phyloP scores from a whole-genome alignment of 2,113 vertebrate species.

The Odocoileus hemionus region DNA sequence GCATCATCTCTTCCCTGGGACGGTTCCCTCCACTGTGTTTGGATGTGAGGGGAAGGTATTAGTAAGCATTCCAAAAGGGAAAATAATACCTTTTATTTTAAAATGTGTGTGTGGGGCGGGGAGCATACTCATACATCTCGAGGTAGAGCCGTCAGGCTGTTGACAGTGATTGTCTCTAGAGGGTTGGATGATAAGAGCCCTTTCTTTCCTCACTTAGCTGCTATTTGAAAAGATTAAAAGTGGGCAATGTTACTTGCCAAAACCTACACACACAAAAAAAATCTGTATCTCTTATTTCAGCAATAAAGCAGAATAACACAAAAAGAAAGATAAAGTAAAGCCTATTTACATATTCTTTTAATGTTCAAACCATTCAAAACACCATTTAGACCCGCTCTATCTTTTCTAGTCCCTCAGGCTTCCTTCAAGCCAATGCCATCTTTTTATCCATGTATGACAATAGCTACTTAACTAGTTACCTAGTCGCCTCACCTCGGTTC shows the following conservation, averaged over 20 bases:
- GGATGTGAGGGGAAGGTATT: not conserved
- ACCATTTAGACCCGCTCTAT: not conserved
- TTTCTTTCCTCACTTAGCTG: not conserved
- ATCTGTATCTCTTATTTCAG: not conserved
- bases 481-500: not conserved
- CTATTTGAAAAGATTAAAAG: not conserved
- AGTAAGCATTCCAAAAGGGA: not conserved
- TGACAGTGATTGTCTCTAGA: not conserved
- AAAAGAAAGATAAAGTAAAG: not conserved
- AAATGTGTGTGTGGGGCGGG: not conserved
- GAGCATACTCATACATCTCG: not conserved
- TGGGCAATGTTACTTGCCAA: not conserved
- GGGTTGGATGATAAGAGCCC: not conserved
- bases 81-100: not conserved
- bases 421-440: not conserved
- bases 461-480: not conserved
- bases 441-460: not conserved
- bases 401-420: not conserved
- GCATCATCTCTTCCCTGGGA: not conserved
- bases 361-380: not conserved
- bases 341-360: not conserved
- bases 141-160: not conserved
- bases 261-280: not conserved
- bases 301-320: not conserved
- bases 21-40: not conserved